Percentiles rank a stretch among this genome's conserved stretches.
Conservation (phyloP, 2,888 invertebrate genomes). For the Cyclophora punctaria region DNA sequence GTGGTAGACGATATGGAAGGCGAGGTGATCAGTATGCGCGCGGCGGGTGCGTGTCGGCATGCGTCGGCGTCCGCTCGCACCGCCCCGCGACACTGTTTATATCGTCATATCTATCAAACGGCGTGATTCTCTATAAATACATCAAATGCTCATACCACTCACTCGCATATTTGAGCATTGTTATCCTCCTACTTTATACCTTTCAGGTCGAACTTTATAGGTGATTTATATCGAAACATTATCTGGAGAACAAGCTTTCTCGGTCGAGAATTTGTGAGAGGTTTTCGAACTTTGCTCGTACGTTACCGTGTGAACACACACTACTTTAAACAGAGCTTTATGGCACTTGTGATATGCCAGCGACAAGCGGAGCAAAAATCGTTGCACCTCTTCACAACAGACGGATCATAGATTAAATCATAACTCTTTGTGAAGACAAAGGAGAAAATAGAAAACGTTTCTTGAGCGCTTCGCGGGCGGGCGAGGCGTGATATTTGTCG, state of each 20-base stretch:
- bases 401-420: conserved; percentile 29
- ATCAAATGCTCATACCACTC: too few species aligned
- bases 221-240: too few species aligned
- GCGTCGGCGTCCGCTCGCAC: conserved; percentile 57
- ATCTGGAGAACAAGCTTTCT: too few species aligned
- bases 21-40: conserved; percentile 57
- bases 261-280: too few species aligned
- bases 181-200: too few species aligned
- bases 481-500: conserved; percentile 12
- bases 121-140: conserved; percentile 2
- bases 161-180: too few species aligned
- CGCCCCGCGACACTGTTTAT: conserved; percentile 30
- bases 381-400: conserved; percentile 17
- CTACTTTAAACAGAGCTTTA: conserved; percentile 40
- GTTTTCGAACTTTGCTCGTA: too few species aligned
- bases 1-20: conserved; percentile 26
- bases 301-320: conserved; percentile 36
- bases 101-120: conserved; percentile 27
- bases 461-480: conserved; percentile 21
- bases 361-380: conserved; percentile 32
- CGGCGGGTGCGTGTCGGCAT: conserved; percentile 59
- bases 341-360: conserved; percentile 38
- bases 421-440: conserved; percentile 38
- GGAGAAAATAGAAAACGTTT: conserved; percentile 36
- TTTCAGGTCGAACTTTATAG: too few species aligned